phyloP scores from a whole-genome alignment of 2,888 invertebrate genomes.

The Calliopum simillimum region DNA sequence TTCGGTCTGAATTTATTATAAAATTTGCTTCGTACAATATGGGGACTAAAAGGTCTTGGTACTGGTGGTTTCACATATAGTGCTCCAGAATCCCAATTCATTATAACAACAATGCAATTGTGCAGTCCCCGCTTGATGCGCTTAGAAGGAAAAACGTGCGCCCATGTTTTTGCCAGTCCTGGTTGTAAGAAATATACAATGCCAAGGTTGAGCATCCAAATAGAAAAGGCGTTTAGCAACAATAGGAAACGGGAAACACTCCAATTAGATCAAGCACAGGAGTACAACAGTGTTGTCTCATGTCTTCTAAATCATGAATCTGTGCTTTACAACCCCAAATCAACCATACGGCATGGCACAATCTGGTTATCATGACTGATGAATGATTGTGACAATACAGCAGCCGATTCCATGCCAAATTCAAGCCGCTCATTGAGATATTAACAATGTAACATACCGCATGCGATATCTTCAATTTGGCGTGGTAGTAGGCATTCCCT shows the following conservation, averaged over 20 bases:
- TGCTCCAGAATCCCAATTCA: slow-evolving; percentile 68
- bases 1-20: too few species aligned
- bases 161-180: slow-evolving; percentile 95
- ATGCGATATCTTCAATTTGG: slow-evolving; percentile 78
- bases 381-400: slow-evolving; percentile 85
- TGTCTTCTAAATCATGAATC: slow-evolving; percentile 98
- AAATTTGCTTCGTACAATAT: slow-evolving; percentile 93
- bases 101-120: slow-evolving; percentile 87
- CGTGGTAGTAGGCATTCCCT: slow-evolving; percentile 85
- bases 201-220: slow-evolving; percentile 76
- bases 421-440: slow-evolving; percentile 94
- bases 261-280: too few species aligned
- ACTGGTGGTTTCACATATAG: slow-evolving; percentile 68
- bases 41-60: slow-evolving; percentile 88
- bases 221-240: slow-evolving; percentile 92
- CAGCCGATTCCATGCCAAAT: slow-evolving; percentile 94
- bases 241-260: slow-evolving; percentile 75
- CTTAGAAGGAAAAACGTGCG: slow-evolving; percentile 94
- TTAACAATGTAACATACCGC: slow-evolving; percentile 95
- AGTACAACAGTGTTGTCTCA: too few species aligned
- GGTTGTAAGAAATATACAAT: slow-evolving; percentile 96
- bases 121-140: slow-evolving; percentile 85
- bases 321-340: slow-evolving; percentile 87
- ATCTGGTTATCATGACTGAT: slow-evolving; percentile 83
- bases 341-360: slow-evolving; percentile 91